phyloP scores from a whole-genome alignment of 1,140 invertebrate genomes.

The Pararge aegeria region DNA sequence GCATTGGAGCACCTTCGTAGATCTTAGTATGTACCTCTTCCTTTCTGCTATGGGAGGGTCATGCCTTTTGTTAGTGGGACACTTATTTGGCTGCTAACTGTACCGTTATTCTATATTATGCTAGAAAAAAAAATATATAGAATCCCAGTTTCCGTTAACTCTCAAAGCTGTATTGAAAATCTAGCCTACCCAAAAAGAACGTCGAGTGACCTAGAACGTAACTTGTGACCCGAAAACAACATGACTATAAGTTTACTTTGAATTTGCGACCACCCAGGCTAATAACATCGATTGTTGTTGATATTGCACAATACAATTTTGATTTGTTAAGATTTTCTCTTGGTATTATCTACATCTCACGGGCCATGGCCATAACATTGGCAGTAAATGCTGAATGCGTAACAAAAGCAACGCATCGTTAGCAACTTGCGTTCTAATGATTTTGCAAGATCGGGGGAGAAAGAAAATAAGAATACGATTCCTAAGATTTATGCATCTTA shows the following conservation, averaged over 20 bases:
- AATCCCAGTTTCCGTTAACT: too few species aligned
- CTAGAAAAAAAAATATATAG: too few species aligned
- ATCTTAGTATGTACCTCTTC: too few species aligned
- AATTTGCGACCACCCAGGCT: slow-evolving; percentile 55
- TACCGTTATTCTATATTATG: too few species aligned
- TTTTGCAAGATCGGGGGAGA: slow-evolving; percentile 59
- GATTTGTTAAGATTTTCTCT: slow-evolving; percentile 50
- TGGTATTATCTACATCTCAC: slow-evolving; percentile 44
- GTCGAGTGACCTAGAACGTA: slow-evolving; percentile 43
- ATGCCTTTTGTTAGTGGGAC: too few species aligned
- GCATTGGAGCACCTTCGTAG: too few species aligned
- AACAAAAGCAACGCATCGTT: slow-evolving; percentile 46
- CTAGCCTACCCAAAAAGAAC: too few species aligned
- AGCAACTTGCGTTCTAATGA: slow-evolving; percentile 50
- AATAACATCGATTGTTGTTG: slow-evolving; percentile 10
- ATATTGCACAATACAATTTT: slow-evolving; percentile 56
- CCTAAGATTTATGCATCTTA: slow-evolving; percentile 75
- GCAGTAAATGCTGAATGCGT: slow-evolving; percentile 27
- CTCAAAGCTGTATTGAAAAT: too few species aligned
- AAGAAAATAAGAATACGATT: slow-evolving; percentile 74
- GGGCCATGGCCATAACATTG: slow-evolving; percentile 16
- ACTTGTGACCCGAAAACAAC: slow-evolving; percentile 56
- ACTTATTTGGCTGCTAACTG: too few species aligned
- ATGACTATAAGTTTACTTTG: slow-evolving; percentile 20
- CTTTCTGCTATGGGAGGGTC: too few species aligned